Evolutionary conservation across 2,113 vertebrate genomes (phyloP), one percentile per base, ranked within the genome.

Genomic region (Phrynocephalus versicolor): DNA sequence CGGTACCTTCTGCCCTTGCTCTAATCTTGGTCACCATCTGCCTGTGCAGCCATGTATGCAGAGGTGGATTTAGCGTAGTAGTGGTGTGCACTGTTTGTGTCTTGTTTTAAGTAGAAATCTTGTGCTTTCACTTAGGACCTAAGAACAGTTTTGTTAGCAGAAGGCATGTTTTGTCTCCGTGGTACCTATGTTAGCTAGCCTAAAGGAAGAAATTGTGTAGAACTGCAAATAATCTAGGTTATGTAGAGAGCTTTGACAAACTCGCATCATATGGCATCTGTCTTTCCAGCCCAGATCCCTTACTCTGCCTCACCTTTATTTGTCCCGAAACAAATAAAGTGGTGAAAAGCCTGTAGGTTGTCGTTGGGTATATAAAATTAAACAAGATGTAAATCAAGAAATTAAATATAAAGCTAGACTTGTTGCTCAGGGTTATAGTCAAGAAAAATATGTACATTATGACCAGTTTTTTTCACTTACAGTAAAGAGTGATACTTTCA

Each of bases 91-190:
- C n/a, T 76, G 8, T 2, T 69, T 67, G 58, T 27, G 85, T 62
- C 13, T 57, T 90, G 16, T 71, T 88, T 87, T 86, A 88, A 70
- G 78, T 58, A 51, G 45, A 51, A 51, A 51, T 51, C 45, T 6
- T 51, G 5, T 51, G 10, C 10, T 51, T 51, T 25, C 23, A 25
- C 16, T 27, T 25, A 25, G 15, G 45, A 69, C 25, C 45, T 39
- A 35, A 8, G 16, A 70, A 41, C 27, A 85, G 57, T 57, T 41
- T 16, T 37, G 27, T 5, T 3, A 25, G 30, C 35, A 18, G 81
- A 73, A 12, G 16, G 12, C 25, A 51, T 55, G 7, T n/a, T 45
- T 18, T 30, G 7, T 33, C 27, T 14, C 27, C 62, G 25, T 10
- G 10, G 6, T 23, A 33, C 18, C 41, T 30, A 51, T 33, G 69